Evolutionary conservation across 1,140 invertebrate species (phyloP).

Genomic region (Pemphigus obesinymphae): DNA sequence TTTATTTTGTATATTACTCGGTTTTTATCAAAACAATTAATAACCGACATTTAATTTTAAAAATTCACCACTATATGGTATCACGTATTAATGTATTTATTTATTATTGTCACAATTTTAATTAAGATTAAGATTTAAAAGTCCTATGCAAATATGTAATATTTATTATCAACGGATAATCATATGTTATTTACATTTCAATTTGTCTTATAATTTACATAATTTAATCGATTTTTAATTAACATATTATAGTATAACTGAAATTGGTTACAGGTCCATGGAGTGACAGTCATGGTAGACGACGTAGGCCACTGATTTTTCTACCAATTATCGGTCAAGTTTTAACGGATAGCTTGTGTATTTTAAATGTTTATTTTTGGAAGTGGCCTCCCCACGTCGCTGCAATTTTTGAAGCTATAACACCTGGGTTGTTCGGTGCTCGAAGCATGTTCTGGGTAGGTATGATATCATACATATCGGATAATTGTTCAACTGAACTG

Average conservation of each 20-base stretch:
- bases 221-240: background rate
- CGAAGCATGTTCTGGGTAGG: slow-evolving; percentile 51
- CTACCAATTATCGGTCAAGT: slow-evolving; percentile 49
- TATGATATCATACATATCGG: slow-evolving; percentile 52
- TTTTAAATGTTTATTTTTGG: slow-evolving; percentile 44
- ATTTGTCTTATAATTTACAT: background rate
- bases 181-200: no score
- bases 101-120: no score
- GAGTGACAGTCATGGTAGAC: slow-evolving; percentile 46
- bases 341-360: slow-evolving; percentile 29
- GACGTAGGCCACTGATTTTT: slow-evolving; percentile 52
- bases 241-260: background rate
- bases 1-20: no score
- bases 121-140: no score
- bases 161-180: no score
- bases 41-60: no score
- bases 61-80: no score
- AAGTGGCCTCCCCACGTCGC: slow-evolving; percentile 42
- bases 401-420: slow-evolving; percentile 50
- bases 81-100: no score
- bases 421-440: slow-evolving; percentile 51
- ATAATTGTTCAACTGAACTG: slow-evolving; percentile 48
- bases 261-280: slow-evolving; percentile 40
- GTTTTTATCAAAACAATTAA: no score
- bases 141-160: no score